Evolutionary conservation across 2,888 invertebrate species (phyloP).

Genomic region (Zhuqinia jingwanae): DNA sequence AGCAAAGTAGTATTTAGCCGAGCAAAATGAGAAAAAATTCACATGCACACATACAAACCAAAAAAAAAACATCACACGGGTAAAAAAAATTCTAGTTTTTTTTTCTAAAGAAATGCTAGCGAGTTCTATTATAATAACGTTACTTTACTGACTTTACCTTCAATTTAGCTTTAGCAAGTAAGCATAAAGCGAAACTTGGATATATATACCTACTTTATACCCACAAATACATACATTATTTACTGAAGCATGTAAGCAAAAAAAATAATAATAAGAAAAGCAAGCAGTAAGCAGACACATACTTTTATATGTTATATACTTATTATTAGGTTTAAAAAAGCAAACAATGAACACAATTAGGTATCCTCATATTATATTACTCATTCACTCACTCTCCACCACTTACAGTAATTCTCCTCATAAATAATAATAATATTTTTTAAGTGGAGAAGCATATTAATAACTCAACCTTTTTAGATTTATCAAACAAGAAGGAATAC

Average conservation of each 20-base stretch:
- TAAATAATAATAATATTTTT: slow-evolving; percentile 32
- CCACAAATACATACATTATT: slow-evolving; percentile 6
- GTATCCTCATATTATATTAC: background rate
- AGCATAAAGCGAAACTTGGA: background rate
- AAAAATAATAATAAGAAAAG: background rate
- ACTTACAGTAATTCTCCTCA: background rate
- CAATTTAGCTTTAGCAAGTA: slow-evolving; percentile 1
- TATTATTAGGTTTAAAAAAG: slow-evolving; percentile 38
- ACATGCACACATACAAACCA: too few relatives aligned
- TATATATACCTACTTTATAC: background rate
- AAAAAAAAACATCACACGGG: slow-evolving; percentile 33
- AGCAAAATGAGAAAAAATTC: slow-evolving; percentile 62
- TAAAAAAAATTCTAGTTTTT: slow-evolving; percentile 4
- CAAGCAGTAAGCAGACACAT: slow-evolving; percentile 1
- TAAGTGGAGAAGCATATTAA: slow-evolving; percentile 13
- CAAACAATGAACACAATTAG: slow-evolving; percentile 33
- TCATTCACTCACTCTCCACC: background rate
- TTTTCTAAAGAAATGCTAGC: background rate
- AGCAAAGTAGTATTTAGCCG: slow-evolving; percentile 45
- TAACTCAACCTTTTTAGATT: slow-evolving; percentile 5
- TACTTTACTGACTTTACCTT: background rate
- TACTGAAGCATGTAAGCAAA: slow-evolving; percentile 46
- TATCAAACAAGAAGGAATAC: background rate
- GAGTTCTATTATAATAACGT: slow-evolving; percentile 22
- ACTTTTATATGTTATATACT: too few relatives aligned